Evolutionary conservation across 2,888 invertebrate species (phyloP).

Genomic region (Unio pictorum): DNA sequence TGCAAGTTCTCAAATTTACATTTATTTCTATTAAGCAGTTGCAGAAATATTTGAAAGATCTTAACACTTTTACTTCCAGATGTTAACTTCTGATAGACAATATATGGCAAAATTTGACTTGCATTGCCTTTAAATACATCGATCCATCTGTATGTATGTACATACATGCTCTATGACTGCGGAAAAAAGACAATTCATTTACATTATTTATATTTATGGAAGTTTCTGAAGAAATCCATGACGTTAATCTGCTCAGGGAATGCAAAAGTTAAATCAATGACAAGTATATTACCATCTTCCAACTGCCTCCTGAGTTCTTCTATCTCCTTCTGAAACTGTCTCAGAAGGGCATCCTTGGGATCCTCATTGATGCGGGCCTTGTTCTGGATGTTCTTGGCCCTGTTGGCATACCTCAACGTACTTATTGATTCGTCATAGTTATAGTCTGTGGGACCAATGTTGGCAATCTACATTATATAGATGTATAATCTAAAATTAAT

Average conservation of each 20-base stretch:
- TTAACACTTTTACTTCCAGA: too few relatives aligned
- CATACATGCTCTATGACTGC: too few relatives aligned
- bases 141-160: too few relatives aligned
- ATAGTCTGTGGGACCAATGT: slow-evolving; percentile 94
- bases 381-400: slow-evolving; percentile 98
- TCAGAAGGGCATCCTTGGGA: slow-evolving; percentile 94
- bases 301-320: slow-evolving; percentile 90
- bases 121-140: too few relatives aligned
- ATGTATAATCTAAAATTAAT: too few relatives aligned
- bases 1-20: too few relatives aligned
- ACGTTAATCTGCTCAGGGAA: neutral
- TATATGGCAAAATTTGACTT: too few relatives aligned
- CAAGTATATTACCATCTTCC: slow-evolving; percentile 77
- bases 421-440: slow-evolving; percentile 99
- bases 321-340: slow-evolving; percentile 97
- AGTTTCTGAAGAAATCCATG: neutral
- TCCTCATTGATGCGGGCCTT: slow-evolving; percentile 96
- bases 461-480: slow-evolving; percentile 84
- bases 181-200: neutral
- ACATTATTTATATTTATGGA: neutral
- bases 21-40: too few relatives aligned
- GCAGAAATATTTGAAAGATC: too few relatives aligned
- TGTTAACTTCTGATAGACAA: too few relatives aligned
- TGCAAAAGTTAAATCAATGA: too few relatives aligned
- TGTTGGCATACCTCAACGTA: slow-evolving; percentile 95